These are phyloP conservation scores for Shinisaurus crocodilurus DNA, from an alignment of 2,113 vertebrate genomes.

Conservation along the genomic window DNA sequence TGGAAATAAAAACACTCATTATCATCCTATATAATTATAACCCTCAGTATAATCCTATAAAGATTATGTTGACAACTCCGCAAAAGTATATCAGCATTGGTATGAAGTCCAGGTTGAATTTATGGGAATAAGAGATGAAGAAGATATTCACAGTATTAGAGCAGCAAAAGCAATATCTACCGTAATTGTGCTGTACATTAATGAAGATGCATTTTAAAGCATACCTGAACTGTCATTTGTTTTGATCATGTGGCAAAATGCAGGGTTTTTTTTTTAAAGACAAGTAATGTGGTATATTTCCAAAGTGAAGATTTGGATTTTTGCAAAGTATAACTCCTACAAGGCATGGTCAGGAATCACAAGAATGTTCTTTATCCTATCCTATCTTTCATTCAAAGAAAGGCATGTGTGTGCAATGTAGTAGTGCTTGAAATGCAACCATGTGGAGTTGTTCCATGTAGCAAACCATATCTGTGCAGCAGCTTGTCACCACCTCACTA, in stretches of 20 bases:
- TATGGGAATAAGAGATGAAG: not conserved
- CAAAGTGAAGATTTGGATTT: not conserved
- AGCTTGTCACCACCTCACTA: not conserved
- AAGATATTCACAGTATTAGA: not conserved
- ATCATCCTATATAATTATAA: constrained; percentile 14
- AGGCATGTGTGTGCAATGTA: not conserved
- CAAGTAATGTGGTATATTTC: too few species aligned
- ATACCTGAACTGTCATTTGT: not conserved
- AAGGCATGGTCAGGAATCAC: not conserved
- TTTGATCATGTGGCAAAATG: not conserved
- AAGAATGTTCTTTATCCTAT: not conserved
- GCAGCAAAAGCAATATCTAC: not conserved
- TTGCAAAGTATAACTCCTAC: not conserved
- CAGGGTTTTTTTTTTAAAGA: not conserved
- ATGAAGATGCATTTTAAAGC: not conserved
- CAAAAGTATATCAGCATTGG: not conserved
- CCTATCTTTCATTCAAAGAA: not conserved
- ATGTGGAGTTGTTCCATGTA: not conserved
- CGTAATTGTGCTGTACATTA: not conserved
- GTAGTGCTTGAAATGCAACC: not conserved
- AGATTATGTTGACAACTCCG: not conserved
- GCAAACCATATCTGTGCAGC: not conserved
- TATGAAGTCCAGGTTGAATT: not conserved
- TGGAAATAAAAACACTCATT: constrained; percentile 58
- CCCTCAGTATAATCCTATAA: not conserved